Conservation (phyloP, 2,797 vertebrate species). For the Cirrhinus mrigala region DNA sequence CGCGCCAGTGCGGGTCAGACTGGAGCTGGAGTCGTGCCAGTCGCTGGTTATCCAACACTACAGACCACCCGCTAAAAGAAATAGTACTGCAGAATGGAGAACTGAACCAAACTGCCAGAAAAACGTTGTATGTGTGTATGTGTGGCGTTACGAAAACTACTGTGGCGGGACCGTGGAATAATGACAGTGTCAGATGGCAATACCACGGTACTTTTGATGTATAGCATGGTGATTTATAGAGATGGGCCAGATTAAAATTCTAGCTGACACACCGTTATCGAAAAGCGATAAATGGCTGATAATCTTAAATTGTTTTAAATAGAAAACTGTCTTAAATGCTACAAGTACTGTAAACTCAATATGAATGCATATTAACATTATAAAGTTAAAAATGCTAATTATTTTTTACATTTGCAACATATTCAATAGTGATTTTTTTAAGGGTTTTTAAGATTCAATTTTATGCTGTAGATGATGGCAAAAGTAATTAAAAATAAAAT, state of each 20-base stretch:
- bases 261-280: not conserved
- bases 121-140: not conserved
- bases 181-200: not conserved
- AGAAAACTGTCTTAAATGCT: no score
- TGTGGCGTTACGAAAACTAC: not conserved
- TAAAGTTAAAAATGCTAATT: no score
- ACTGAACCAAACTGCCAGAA: not conserved
- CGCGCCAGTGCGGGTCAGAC: not conserved
- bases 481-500: no score
- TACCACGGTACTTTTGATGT: not conserved
- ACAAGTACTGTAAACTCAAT: no score
- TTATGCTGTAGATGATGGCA: no score
- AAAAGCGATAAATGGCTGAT: not conserved
- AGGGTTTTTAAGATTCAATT: no score
- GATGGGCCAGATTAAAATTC: not conserved
- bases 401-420: no score
- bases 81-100: not conserved
- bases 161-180: not conserved
- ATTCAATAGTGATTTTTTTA: no score
- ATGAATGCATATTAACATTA: not conserved
- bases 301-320: not conserved
- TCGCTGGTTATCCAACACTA: conserved; percentile 22
- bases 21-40: conserved; percentile 17
- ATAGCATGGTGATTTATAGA: not conserved
- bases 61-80: conserved; percentile 18